phyloP scores from a whole-genome alignment of 1,140 invertebrate species.

The Meloidogyne floridensis region DNA sequence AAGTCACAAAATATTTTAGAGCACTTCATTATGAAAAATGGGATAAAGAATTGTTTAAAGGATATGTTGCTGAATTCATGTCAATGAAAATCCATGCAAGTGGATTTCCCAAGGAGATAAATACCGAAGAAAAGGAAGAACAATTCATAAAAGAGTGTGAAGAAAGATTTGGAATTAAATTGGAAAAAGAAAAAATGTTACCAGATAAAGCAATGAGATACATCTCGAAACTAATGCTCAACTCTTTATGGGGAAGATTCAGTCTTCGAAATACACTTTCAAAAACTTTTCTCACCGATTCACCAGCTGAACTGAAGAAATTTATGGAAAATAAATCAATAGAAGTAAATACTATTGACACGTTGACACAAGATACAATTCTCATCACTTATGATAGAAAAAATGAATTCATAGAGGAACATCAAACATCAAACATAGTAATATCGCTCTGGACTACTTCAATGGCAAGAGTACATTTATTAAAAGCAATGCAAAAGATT shows the following conservation, averaged over 20 bases:
- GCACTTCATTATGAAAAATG: too few species aligned
- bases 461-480: background rate
- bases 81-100: too few species aligned
- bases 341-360: background rate
- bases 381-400: background rate
- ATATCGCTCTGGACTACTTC: slow-evolving; percentile 8
- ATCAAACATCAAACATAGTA: background rate
- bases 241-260: background rate
- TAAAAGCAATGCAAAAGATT: slow-evolving; percentile 8
- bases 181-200: background rate
- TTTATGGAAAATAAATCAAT: background rate
- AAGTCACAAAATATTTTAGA: background rate
- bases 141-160: too few species aligned
- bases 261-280: background rate
- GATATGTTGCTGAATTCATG: too few species aligned
- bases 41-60: too few species aligned
- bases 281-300: background rate
- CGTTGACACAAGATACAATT: background rate
- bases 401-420: slow-evolving; percentile 6
- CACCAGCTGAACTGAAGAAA: background rate
- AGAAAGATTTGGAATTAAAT: background rate
- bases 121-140: too few species aligned
- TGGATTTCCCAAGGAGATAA: too few species aligned
- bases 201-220: background rate
- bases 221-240: background rate